Conservation (phyloP, 1,140 invertebrate species). For the Leptinotarsa texana region DNA sequence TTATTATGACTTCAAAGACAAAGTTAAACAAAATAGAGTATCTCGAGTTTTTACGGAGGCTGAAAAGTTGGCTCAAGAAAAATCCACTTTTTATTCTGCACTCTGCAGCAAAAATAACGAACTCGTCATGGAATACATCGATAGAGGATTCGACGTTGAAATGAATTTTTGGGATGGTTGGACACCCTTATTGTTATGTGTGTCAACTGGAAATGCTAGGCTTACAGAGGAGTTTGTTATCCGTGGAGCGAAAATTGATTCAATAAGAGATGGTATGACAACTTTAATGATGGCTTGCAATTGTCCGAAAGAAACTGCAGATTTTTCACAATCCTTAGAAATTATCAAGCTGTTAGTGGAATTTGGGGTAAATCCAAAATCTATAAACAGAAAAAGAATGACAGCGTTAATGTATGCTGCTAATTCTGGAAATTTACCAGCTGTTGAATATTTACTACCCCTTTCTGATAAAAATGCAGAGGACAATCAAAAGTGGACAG, state of each 20-base stretch:
- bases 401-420: constrained; percentile 59
- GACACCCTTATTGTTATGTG: constrained; percentile 46
- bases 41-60: constrained; percentile 28
- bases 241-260: constrained; percentile 45
- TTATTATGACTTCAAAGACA: constrained; percentile 36
- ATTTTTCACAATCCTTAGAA: constrained; percentile 38
- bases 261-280: constrained; percentile 41
- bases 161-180: constrained; percentile 40
- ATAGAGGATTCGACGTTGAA: constrained; percentile 43
- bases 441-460: constrained; percentile 54
- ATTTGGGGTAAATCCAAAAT: constrained; percentile 52
- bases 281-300: constrained; percentile 48
- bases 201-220: constrained; percentile 39
- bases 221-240: constrained; percentile 41
- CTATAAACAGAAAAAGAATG: constrained; percentile 54
- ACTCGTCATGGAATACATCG: constrained; percentile 26
- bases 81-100: constrained; percentile 29
- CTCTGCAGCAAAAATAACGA: constrained; percentile 31
- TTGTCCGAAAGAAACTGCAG: constrained; percentile 38
- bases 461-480: constrained; percentile 52
- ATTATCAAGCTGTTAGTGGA: constrained; percentile 43
- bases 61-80: constrained; percentile 27
- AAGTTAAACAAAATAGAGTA: constrained; percentile 20
- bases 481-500: constrained; percentile 58
- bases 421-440: constrained; percentile 50